Base-by-base conservation (phyloP, 2,888 invertebrate genomes). In the Crematogaster levior region DNA sequence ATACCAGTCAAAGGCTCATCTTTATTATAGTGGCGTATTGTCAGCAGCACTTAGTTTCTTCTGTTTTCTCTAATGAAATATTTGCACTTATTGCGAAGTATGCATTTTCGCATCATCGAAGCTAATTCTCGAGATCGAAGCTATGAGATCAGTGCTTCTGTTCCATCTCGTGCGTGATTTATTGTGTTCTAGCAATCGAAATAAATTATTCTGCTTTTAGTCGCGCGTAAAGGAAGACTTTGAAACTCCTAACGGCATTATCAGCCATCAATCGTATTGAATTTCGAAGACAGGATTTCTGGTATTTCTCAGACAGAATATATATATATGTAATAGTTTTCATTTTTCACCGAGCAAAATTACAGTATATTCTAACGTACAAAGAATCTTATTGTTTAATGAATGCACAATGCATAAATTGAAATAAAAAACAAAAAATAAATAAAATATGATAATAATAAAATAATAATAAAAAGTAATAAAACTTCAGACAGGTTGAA, bases 31-130 rank as follows among this genome's bases (percentile, higher is more conserved):
- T 10, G 10, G 58, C 80, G 73, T 82, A 82, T 85, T 63, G 73
- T 73, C 82, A 84, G 60, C 63, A 43, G 80, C 51, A 48, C 72
- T 87, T 75, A 83, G 66, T 73, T 60, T 82, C 79, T 75, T 81
- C 84, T 73, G 72, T 72, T 51, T 72, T 46, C 9, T 56, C 37
- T 53, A 80, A 73, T 58, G 72, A 84, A 77, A 18, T 58, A 81
- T 83, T 77, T 21, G 30, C 34, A 18, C 18, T 53, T 77, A 75
- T 40, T 27, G 40, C 27, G n/a, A 53, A 66, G 27, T 53, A 43
- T 3, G 51, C 51, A 9, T 24, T 60, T 18, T 18, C 60, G 51
- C 48, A 9, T 63, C 37, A 10, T 51, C 51, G 63, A 63, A 51
- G 51, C 27, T n/a, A 27, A 68, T 18, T 58, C 18, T 43, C 18